Base-by-base conservation (phyloP, 2,113 vertebrate genomes). In the Micronycteris hirsuta region DNA sequence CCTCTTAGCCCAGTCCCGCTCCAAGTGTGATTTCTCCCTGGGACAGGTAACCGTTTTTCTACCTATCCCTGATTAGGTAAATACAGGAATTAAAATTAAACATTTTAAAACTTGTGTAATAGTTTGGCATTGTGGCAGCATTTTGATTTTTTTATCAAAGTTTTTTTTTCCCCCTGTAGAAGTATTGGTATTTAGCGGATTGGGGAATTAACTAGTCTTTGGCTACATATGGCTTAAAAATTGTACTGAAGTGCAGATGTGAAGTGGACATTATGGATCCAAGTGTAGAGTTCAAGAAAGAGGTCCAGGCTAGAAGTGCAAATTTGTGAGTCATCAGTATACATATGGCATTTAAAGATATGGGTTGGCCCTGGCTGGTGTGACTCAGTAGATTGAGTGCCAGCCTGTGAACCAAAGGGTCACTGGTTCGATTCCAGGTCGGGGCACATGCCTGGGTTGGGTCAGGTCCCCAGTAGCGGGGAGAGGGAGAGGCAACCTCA, bases 101-200 rank as follows among this genome's bases (percentile, higher is more conserved):
- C 22, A 22, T 49, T 94, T 76, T 15, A 7, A 92, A 86, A 38
- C 7, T 33, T 78, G 81, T 31, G 3, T 16, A 85, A 17, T 38
- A 52, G 22, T 56, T 56, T 74, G 56, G 54, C 12, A 61, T 61
- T 43, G 20, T 78, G 45, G 11, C 58, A 85, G 16, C 7, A 68
- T 97, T 93, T 93, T 92, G 56, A 78, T 47, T 74, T 56, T 56
- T 83, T 94, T 49, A 74, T 31, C 26, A 33, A n/a, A n/a, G 47
- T 36, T 73, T 73, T 43, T 49, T 41, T 45, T 63, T 47, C 36
- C 56, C 68, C 31, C 24, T 54, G 5, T 31, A n/a, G 33, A 47
- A 49, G 26, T 76, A 43, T 77, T 63, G 41, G 3, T 91, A 28
- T 86, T 1, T 31, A 78, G 1, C 76, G 41, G 20, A 47, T 93